Conservation (phyloP, 2,113 vertebrate genomes). For the Merops nubicus region DNA sequence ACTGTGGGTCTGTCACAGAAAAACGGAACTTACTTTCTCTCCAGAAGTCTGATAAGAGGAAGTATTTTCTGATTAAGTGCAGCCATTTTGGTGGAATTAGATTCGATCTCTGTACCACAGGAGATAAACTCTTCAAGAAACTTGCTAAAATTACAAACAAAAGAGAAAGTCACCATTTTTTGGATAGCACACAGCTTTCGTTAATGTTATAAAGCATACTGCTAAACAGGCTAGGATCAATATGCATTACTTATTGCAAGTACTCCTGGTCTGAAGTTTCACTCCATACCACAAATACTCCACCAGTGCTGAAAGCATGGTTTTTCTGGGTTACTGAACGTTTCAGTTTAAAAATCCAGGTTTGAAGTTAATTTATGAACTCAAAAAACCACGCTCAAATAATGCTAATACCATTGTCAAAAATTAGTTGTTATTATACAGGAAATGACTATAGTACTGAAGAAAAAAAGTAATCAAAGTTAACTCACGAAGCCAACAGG, state of each 20-base stretch:
- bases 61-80: constrained; percentile 79
- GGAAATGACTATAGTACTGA: background rate
- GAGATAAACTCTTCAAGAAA: constrained; percentile 87
- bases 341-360: background rate
- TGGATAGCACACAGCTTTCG: background rate
- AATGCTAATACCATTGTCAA: background rate
- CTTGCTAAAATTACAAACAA: constrained; percentile 57
- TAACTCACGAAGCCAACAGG: constrained; percentile 82
- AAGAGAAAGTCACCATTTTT: background rate
- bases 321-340: background rate
- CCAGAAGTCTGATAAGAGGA: constrained; percentile 87
- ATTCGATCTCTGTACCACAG: constrained; percentile 60
- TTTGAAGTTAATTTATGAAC: background rate
- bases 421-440: background rate
- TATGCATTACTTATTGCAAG: background rate
- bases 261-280: background rate
- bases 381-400: background rate
- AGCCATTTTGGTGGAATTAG: constrained; percentile 59
- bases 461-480: background rate
- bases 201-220: background rate
- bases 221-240: background rate
- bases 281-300: background rate
- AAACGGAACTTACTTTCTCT: constrained; percentile 84
- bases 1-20: background rate
- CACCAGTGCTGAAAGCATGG: background rate